phyloP scores from a whole-genome alignment of 1,140 invertebrate species.

The Drosophila ficusphila region DNA sequence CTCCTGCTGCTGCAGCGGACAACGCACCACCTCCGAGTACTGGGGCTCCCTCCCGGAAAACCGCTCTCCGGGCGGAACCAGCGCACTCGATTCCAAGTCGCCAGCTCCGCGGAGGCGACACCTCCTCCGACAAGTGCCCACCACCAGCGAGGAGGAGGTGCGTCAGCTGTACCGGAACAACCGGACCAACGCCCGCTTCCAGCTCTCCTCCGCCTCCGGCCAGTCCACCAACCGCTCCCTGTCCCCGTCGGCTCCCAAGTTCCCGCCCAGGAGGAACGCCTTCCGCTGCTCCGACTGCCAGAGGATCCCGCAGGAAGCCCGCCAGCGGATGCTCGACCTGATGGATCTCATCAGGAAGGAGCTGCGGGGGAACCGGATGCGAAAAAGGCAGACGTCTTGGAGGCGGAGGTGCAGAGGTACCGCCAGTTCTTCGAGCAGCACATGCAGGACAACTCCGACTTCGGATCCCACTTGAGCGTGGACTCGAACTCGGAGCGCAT shows the following conservation, averaged over 20 bases:
- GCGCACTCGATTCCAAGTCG: not conserved
- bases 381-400: constrained; percentile 37
- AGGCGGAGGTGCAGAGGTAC: constrained; percentile 57
- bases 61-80: not conserved
- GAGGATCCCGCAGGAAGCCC: not conserved
- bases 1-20: not conserved
- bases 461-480: not conserved
- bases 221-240: not conserved
- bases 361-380: constrained; percentile 43
- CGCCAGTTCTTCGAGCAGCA: constrained; percentile 28
- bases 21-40: not conserved
- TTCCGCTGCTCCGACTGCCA: not conserved
- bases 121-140: not conserved
- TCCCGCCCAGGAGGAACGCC: not conserved
- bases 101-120: not conserved
- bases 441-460: constrained; percentile 12
- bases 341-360: constrained; percentile 48
- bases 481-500: constrained; percentile 28
- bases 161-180: not conserved
- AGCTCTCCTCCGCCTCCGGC: not conserved
- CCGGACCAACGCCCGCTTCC: not conserved
- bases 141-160: not conserved
- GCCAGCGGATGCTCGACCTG: constrained; percentile 22
- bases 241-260: constrained; percentile 3
- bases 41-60: not conserved